Evolutionary conservation across 2,113 vertebrate genomes (phyloP), one percentile per base, ranked within the genome.

Genomic region (Rhinoptilus africanus): DNA sequence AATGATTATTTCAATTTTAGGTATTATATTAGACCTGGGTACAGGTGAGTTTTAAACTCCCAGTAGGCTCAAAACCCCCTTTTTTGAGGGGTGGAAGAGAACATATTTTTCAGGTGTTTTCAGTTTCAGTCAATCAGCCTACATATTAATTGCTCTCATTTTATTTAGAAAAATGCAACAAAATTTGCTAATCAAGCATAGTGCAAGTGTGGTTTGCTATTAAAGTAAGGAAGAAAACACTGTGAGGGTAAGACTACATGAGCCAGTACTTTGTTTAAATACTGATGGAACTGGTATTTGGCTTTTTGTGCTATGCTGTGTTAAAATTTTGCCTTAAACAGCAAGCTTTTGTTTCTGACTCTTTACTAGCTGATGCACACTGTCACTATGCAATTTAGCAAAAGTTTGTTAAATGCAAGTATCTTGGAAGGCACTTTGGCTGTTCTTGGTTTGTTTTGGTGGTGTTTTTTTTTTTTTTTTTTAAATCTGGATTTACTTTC

Each of bases 301-400:
- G 75, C 56, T 60, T 68, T 83, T 92, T 85, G 84, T 96, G 74
- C 85, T 93, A 4, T 89, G 85, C 75, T 92, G 80, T 92, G 90
- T 96, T 97, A 83, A 93, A 96, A 67, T 60, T 95, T 94, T 96
- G 94, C 96, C 94, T 97, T 97, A 95, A 95, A 72, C 68, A 93
- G 76, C 81, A 96, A 54, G 81, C 69, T 97, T 93, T 94, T 93
- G 87, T 27, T 97, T 93, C 96, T 93, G 96, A 95, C 66, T 95
- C 80, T 81, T 66, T 66, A 34, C 35, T 89, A 67, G 93, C 53
- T 77, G 81, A 90, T 88, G 89, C 45, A 89, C 74, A 74, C 81
- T 96, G 91, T 94, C 96, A 97, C 97, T 98, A 96, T 98, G 98
- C 95, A 96, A 80, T 95, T 88, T 96, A 94, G 93, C 95, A 96